These are phyloP conservation scores for Crematogaster levior DNA, from an alignment of 2,888 invertebrate genomes.

Conservation along the genomic window DNA sequence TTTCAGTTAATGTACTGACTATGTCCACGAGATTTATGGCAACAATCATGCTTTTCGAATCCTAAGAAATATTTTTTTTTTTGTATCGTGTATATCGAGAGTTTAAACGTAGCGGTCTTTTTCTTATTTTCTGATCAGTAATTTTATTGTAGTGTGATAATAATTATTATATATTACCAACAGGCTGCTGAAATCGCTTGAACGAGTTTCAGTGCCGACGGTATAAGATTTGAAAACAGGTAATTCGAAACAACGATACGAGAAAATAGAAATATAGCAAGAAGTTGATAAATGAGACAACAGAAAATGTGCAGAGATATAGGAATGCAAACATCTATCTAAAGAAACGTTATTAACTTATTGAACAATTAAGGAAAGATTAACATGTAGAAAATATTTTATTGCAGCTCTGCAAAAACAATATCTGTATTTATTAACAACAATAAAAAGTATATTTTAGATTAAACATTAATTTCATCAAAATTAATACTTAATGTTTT, in stretches of 20 bases:
- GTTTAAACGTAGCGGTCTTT: neutral
- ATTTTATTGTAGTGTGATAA: too few relatives aligned
- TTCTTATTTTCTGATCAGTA: neutral
- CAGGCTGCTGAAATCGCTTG: too few relatives aligned
- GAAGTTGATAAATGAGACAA: neutral
- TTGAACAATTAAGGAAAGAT: neutral
- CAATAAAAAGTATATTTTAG: neutral
- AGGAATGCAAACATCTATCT: neutral
- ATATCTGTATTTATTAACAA: neutral
- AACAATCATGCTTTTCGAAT: neutral
- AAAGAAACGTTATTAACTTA: too few relatives aligned
- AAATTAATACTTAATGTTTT: neutral
- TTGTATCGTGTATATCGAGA: too few relatives aligned
- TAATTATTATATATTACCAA: too few relatives aligned
- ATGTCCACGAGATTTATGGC: neutral
- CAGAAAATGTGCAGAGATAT: neutral
- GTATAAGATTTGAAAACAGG: neutral
- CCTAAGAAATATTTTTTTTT: neutral
- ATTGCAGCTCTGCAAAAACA: neutral
- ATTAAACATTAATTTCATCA: neutral
- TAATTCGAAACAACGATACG: neutral
- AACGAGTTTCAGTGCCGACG: neutral
- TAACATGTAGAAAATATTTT: neutral
- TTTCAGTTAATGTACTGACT: neutral
- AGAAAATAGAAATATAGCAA: neutral